Percentiles rank a stretch among this genome's conserved stretches.
Evolutionary conservation across 2,888 invertebrate genomes (phyloP).

Genomic region (Synanthedon andrenaeformis): DNA sequence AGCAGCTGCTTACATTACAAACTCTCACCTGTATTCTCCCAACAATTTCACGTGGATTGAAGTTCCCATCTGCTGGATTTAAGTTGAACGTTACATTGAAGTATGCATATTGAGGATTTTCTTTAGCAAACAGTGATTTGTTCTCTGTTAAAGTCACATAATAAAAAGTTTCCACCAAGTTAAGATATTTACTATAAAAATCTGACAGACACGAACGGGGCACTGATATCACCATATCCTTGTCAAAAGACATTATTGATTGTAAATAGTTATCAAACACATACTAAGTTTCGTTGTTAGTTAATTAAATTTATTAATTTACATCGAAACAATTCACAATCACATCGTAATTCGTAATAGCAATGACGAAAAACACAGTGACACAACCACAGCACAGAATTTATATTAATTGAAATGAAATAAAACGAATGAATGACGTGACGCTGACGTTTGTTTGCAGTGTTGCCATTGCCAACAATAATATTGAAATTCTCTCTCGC

Average conservation of each 20-base stretch:
- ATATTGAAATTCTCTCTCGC: too few relatives aligned
- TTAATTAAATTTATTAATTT: too few relatives aligned
- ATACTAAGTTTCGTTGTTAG: too few relatives aligned
- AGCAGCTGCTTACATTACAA: too few relatives aligned
- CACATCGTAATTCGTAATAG: too few relatives aligned
- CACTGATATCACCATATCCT: constrained; percentile 50
- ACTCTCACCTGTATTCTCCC: constrained; percentile 51
- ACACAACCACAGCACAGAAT: too few relatives aligned
- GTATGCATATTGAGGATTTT: constrained; percentile 49
- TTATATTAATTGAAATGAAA: too few relatives aligned
- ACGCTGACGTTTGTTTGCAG: too few relatives aligned
- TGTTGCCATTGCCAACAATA: too few relatives aligned
- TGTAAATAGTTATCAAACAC: constrained; percentile 2
- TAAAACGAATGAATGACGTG: too few relatives aligned
- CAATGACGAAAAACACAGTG: too few relatives aligned
- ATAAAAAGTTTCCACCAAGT: constrained; percentile 65
- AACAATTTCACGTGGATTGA: constrained; percentile 47
- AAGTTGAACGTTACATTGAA: constrained; percentile 57
- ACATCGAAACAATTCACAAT: too few relatives aligned
- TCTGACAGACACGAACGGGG: constrained; percentile 53
- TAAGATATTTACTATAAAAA: constrained; percentile 56
- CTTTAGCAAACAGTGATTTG: constrained; percentile 37
- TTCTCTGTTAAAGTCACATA: constrained; percentile 59
- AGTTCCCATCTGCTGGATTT: constrained; percentile 51
- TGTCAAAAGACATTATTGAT: constrained; percentile 55